Conservation (phyloP, 2,797 vertebrate genomes). For the Dryobates pubescens region DNA sequence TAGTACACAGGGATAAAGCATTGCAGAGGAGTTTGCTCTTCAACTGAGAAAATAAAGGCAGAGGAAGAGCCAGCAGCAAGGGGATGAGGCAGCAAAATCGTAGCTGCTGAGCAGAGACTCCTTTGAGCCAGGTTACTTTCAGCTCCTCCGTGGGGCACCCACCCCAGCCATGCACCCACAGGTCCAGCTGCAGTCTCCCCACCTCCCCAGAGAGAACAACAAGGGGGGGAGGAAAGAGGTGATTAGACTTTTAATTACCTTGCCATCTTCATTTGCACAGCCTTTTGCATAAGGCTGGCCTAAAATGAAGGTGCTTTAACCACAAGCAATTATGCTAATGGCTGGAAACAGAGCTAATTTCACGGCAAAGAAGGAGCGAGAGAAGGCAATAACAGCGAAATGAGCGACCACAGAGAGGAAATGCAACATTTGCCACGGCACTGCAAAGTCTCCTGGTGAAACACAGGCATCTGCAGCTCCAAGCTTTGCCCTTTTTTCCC, state of each 20-base stretch:
- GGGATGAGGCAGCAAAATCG: background rate
- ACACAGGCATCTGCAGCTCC: background rate
- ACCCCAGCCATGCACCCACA: background rate
- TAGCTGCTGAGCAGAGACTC: background rate
- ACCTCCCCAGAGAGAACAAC: background rate
- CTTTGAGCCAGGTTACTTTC: rapidly evolving
- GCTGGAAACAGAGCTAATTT: constrained; percentile 55
- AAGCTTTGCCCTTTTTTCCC: background rate
- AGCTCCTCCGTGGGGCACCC: rapidly evolving
- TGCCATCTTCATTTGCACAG: background rate
- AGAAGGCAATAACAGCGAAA: constrained; percentile 37
- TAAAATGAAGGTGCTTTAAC: constrained; percentile 42
- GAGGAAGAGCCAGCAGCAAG: background rate
- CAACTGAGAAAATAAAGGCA: background rate
- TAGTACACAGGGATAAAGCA: background rate
- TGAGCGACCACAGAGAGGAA: constrained; percentile 16
- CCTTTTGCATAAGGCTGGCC: background rate
- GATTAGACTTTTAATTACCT: constrained; percentile 23
- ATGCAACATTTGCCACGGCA: background rate
- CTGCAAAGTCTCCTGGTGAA: background rate
- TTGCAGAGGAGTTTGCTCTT: background rate
- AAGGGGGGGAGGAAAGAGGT: background rate
- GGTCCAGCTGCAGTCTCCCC: background rate
- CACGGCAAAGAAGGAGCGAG: constrained; percentile 36
- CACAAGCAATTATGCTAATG: constrained; percentile 56